Evolutionary conservation across 2,113 vertebrate species (phyloP), one percentile per base, ranked within the genome.

Genomic region (Jaculus jaculus): DNA sequence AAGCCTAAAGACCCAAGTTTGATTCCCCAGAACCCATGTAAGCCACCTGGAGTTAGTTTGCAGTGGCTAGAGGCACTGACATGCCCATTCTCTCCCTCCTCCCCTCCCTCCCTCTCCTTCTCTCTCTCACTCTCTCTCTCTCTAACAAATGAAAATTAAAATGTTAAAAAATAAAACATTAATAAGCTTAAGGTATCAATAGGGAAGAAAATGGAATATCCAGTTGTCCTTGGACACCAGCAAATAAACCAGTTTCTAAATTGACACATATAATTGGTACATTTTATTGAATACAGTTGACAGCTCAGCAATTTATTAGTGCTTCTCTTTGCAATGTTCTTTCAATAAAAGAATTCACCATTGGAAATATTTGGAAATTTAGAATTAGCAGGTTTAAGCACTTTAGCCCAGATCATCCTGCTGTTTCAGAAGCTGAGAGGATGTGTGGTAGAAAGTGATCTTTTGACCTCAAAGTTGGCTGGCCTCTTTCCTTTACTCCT

Each of bases 311-410:
- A 17, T 84, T 87, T 66, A 78, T 82, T 74, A 90, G 9, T 79
- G 21, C 16, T 90, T 71, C 71, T 85, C 42, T 91, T 95, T 89
- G 51, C 94, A 91, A 83, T 82, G 94, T 30, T 20, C 34, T 81
- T 93, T 82, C 65, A 32, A 8, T 91, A 24, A 71, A 91, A 92
- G 69, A 91, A 81, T 86, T 87, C 73, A 74, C 47, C 23, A 84
- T 37, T 94, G 47, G 61, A 86, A 89, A 94, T 84, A 81, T 83
- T 73, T 73, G 78, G 61, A 82, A 84, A 84, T 65, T 47, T 81
- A 85, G 91, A 23, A 60, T 89, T 68, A 91, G 84, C 91, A 86
- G 63, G 23, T n/a, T 85, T 87, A 94, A 90, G 60, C 86, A 47
- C 3, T 85, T 75, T 87, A 9, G 65, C 60, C 69, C 75, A 72